Base-by-base conservation (phyloP, 2,888 invertebrate species). In the Cataglyphis livida region DNA sequence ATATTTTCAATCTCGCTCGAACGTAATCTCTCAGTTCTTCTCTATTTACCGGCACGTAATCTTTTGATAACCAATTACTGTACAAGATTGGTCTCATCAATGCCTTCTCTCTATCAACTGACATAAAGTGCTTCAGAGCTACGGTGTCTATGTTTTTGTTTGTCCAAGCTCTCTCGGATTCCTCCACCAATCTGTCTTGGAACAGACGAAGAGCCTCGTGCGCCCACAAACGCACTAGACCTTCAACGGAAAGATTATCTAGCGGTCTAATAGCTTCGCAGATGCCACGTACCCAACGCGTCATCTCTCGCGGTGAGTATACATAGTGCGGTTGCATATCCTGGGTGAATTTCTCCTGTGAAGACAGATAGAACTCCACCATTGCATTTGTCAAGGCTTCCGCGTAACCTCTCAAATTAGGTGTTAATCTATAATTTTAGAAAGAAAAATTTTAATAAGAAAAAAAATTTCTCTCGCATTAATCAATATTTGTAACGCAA, bases 251-350 rank as follows among this genome's bases (percentile, higher is more conserved):
- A 15, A 99, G 95, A 85, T 96, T 97, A 93, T 99, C 99, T 68
- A 99, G 95, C 0, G 99, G 99, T 85, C 99, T 96, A 86, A 99
- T 98, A 12, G 99, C 99, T 95, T 99, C 99, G 94, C 99, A 99
- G 90, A 99, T 99, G 87, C 99, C 99, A 85, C 99, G 96, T 78
- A 99, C 99, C 99, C 99, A 99, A 93, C 99, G 96, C 0, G 99
- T 99, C 98, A 99, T 98, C 95, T 99, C 99, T 93, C 98, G 96
- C 12, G 99, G 99, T 81, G 99, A 99, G 95, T 99, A 99, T 0
- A 99, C 99, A 95, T 99, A 99, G 95, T 99, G 99, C 0, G 99
- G 99, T 95, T 99, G 99, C 98, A 99, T 99, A 95, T 99, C 99
- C 95, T 99, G 99, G 0, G 99, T 99, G 95, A 99, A 99, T 76